A percentile compares a stretch with the other conserved stretches of the same genome.
Evolutionary conservation across 2,797 vertebrate species (phyloP).

Genomic region (Gallirallus australis): DNA sequence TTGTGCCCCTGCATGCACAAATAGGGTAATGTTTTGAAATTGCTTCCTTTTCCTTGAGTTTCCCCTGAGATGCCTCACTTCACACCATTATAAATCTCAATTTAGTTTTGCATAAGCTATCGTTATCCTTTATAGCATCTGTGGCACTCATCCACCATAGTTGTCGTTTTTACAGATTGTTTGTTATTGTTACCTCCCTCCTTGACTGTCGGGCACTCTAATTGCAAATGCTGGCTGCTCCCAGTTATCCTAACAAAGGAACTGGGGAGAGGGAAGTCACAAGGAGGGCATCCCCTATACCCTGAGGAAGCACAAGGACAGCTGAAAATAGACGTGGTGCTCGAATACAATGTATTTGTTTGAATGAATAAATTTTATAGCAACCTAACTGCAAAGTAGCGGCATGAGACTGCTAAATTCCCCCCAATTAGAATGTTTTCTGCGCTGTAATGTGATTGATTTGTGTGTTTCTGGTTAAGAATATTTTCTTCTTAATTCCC

Average conservation of each 20-base stretch:
- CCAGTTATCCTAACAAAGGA: neutral
- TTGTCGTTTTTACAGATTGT: neutral
- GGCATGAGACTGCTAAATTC: neutral
- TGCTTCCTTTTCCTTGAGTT: neutral
- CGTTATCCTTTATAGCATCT: neutral
- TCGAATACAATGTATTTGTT: neutral
- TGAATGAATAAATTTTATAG: neutral
- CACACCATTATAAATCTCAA: neutral
- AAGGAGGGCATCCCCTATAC: neutral
- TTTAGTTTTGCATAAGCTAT: neutral
- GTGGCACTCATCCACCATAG: neutral
- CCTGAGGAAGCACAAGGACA: neutral
- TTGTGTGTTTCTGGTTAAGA: neutral
- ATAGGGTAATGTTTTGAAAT: neutral
- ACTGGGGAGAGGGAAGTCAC: neutral
- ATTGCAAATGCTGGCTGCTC: neutral
- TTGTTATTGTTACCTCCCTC: neutral
- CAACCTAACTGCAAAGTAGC: neutral
- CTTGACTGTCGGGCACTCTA: neutral
- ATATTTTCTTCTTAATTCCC: neutral
- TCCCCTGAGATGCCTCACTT: neutral
- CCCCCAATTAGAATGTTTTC: neutral
- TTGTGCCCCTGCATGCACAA: accelerated
- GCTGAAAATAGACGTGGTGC: neutral
- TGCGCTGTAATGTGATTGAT: neutral